phyloP scores from a whole-genome alignment of 2,113 vertebrate species.

The Aleadryas rufinucha region DNA sequence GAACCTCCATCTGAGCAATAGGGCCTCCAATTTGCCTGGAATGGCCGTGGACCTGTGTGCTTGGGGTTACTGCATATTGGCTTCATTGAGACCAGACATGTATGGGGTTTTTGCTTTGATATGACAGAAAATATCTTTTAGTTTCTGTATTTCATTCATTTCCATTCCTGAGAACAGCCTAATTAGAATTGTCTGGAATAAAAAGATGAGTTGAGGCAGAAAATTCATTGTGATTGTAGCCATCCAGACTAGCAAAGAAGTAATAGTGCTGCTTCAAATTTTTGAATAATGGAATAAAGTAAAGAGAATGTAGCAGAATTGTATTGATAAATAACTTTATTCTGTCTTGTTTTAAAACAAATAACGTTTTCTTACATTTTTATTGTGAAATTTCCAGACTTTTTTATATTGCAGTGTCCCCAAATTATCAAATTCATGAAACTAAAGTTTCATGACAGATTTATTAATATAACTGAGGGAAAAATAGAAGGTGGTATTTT shows the following conservation, averaged over 20 bases:
- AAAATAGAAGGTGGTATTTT: not conserved
- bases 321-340: not conserved
- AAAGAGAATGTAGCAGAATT: not conserved
- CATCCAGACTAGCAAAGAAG: not conserved
- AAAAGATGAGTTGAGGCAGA: conserved; percentile 9
- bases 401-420: not conserved
- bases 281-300: not conserved
- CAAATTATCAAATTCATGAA: not conserved
- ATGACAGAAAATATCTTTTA: not conserved
- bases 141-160: not conserved
- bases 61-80: not conserved
- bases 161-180: not conserved
- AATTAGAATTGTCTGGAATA: not conserved
- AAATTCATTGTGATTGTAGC: conserved; percentile 2
- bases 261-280: not conserved
- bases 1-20: not conserved
- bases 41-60: not conserved
- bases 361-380: not conserved
- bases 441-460: not conserved
- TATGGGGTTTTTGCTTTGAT: not conserved
- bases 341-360: not conserved
- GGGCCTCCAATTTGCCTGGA: not conserved
- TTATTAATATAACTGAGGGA: not conserved
- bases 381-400: not conserved
- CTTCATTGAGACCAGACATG: not conserved